Base-by-base conservation (phyloP, 37 sponge, comb jelly and placozoan species). In the Petrosia ficiformis region DNA sequence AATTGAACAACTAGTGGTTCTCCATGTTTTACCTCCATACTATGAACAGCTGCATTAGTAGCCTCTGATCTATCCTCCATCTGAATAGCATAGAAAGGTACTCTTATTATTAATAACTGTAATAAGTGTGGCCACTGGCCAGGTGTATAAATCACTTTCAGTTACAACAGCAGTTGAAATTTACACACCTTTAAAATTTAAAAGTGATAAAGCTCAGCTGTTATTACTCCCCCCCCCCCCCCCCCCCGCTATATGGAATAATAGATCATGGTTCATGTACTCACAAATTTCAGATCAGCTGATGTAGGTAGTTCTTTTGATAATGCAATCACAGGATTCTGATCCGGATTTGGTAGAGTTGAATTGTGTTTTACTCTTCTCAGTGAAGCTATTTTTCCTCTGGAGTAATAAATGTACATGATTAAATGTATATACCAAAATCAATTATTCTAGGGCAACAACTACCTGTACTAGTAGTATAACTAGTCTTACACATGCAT, bases 1-100 rank as follows among this genome's bases (percentile, higher is more conserved):
- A 87, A 87, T 42, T 81, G 88, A 11, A 87, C 88, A 1, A 87
- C 88, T 52, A 87, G 73, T 33, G 88, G 82, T 72, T 87, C 88
- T 43, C 88, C 88, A 73, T 80, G 72, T 68, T 87, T 81, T 60
- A 87, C 80, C 34, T 87, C 88, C 88, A 87, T 82, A 39, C 82
- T 87, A 29, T 77, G 60, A 22, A 87, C 59, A 36, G 88, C 88
- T 25, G 77, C 68, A 36, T 43, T 38, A 2, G 88, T 59, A 37
- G 88, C 82, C 42, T 87, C 82, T 34, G 88, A 67, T 3, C 82
- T 63, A 28, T 87, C 88, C 3, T 54, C 68, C 2, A 87, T 61
- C 88, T 87, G 74, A 21, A 30, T 57, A 21, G 40, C n/a, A 54
- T 1, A 33, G 4, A 36, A 73, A 31, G 3, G 42, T 31, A 37